A percentile compares a stretch with the other conserved stretches of the same genome.
These are phyloP conservation scores for Pseudococcus jackbeardsleyi DNA, from an alignment of 2,888 invertebrate genomes.

Conservation along the genomic window DNA sequence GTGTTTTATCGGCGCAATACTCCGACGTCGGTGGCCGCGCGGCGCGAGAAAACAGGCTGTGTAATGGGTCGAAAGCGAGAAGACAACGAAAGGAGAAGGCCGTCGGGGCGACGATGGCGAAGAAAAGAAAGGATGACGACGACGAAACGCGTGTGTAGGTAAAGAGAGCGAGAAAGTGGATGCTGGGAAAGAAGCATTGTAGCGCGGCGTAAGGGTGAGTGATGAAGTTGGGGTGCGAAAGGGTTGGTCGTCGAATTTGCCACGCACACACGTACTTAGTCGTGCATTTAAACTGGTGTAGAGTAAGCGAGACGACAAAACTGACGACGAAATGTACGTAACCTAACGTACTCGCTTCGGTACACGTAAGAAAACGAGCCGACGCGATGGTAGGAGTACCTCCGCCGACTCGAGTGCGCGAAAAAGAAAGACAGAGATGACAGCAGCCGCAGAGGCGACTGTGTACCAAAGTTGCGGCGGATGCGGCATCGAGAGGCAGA, in stretches of 20 bases:
- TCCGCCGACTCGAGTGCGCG: not conserved
- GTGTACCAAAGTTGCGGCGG: not conserved
- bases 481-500: not conserved
- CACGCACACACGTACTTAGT: slow-evolving; percentile 18
- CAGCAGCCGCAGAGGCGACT: not conserved
- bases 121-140: not conserved
- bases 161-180: not conserved
- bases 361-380: not conserved
- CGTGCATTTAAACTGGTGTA: slow-evolving; percentile 9
- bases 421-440: not conserved
- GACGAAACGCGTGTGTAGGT: not conserved
- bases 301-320: not conserved
- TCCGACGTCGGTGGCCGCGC: not conserved
- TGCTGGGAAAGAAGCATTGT: not conserved
- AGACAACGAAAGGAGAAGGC: not conserved
- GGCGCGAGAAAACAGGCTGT: slow-evolving; percentile 3
- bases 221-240: slow-evolving; percentile 16
- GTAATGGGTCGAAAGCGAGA: slow-evolving; percentile 19
- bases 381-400: not conserved
- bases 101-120: not conserved
- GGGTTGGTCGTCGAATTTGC: not conserved
- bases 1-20: slow-evolving; percentile 12
- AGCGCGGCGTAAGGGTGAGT: not conserved
- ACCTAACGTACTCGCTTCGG: not conserved
- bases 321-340: not conserved